phyloP scores from a whole-genome alignment of 2,888 invertebrate genomes.

The Eudemis profundana region DNA sequence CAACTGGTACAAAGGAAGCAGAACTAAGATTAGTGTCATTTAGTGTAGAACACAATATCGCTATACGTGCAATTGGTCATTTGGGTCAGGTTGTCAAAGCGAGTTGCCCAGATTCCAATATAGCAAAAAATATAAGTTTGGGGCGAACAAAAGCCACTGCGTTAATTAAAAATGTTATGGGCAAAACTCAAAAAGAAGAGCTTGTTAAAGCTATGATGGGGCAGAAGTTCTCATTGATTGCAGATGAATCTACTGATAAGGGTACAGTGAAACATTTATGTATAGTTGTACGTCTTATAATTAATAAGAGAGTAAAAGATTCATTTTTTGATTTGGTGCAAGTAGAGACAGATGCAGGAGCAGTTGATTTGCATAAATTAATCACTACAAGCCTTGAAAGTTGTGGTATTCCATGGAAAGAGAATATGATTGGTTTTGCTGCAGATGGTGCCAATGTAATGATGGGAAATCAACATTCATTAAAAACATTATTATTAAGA shows the following conservation, averaged over 20 bases:
- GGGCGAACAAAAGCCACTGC: slow-evolving; percentile 16
- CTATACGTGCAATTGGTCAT: slow-evolving; percentile 3
- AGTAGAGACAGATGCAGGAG: neutral
- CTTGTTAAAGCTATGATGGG: slow-evolving; percentile 1
- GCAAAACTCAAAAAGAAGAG: slow-evolving; percentile 18
- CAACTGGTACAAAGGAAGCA: slow-evolving; percentile 1
- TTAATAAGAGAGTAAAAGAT: slow-evolving; percentile 5
- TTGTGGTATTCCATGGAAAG: neutral
- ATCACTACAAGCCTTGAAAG: neutral
- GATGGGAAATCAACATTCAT: slow-evolving; percentile 17
- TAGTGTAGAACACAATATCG: slow-evolving; percentile 18
- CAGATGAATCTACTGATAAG: slow-evolving; percentile 11
- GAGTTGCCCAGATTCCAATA: slow-evolving; percentile 16
- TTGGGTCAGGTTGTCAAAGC: slow-evolving; percentile 24
- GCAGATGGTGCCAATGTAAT: slow-evolving; percentile 5
- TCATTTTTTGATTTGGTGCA: slow-evolving; percentile 4
- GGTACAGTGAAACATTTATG: slow-evolving; percentile 13
- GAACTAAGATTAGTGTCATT: slow-evolving; percentile 16
- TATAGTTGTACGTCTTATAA: slow-evolving; percentile 2
- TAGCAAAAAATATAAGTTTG: slow-evolving; percentile 14
- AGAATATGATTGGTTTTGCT: slow-evolving; percentile 6
- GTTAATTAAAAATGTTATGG: slow-evolving; percentile 18
- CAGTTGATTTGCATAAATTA: neutral
- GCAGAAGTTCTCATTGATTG: slow-evolving; percentile 17
- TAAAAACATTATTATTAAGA: slow-evolving; percentile 1